Base-by-base conservation (phyloP, 2,113 vertebrate species). In the Boleophthalmus pectinirostris region DNA sequence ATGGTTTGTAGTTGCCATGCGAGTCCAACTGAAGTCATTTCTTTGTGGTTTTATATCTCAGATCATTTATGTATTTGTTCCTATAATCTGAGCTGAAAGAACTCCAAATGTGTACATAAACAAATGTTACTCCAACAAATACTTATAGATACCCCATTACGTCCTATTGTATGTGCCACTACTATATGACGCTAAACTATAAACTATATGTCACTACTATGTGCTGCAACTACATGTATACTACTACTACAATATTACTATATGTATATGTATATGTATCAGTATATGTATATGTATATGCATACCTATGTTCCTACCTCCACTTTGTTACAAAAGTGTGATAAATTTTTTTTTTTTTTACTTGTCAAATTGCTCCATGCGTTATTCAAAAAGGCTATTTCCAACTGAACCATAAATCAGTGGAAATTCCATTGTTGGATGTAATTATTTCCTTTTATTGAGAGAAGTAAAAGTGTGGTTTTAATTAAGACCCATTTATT, bases 361-460 rank as follows among this genome's bases (percentile, higher is more conserved):
- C 60, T 29, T 60, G 61, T 71, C 68, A 84, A 73, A 70, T 51
- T 69, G 47, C 80, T 60, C 64, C 63, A 35, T 68, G 53, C 69
- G 81, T 78, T 38, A 3, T 78, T 86, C 87, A 84, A 83, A 9
- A 45, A n/a, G 29, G 29, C 54, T 24, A 75, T 79, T 29, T 77
- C 53, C 74, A 72, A 68, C 66, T 38, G 71, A 77, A 69, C 9
- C 80, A 85, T 86, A 83, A 77, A 87, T 68, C 69, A 49, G 82
- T 89, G 85, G 85, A 92, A 90, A 87, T 80, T 90, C 77, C 83
- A 83, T 54, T 70, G 73, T 79, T 71, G 46, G 69, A 80, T 69
- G 74, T 75, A 88, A 78, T 91, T 86, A 88, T 71, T 90, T 72
- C 80, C 57, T 92, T 90, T 92, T 90, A 91, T 78, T 80, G 80